Evolutionary conservation across 2,113 vertebrate genomes (phyloP).

Genomic region (Aspiorhynchus laticeps): DNA sequence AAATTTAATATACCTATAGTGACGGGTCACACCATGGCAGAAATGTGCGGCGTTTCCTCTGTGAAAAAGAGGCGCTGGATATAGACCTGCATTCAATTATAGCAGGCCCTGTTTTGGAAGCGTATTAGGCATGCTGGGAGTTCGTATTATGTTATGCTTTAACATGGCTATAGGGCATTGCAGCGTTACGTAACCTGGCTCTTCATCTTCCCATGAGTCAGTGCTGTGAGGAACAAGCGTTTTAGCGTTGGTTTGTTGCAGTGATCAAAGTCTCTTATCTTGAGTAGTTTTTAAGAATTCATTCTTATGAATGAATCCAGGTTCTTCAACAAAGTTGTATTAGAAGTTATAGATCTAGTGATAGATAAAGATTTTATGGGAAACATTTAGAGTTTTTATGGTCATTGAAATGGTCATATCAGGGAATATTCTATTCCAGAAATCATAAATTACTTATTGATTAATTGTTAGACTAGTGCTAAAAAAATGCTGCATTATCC

Average conservation of each 20-base stretch:
- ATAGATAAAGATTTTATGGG: neutral
- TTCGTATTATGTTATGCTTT: conserved; percentile 8
- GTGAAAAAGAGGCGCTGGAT: conserved; percentile 34
- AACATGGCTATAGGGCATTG: conserved; percentile 22
- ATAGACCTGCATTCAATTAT: conserved; percentile 46
- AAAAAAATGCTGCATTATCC: neutral
- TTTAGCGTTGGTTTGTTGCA: neutral
- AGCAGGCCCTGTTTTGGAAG: conserved; percentile 45
- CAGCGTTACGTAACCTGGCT: conserved; percentile 14
- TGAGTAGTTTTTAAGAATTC: neutral
- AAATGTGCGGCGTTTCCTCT: conserved; percentile 42
- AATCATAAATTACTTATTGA: neutral
- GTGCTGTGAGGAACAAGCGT: neutral
- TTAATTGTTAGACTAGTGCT: neutral
- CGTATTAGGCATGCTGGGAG: conserved; percentile 20
- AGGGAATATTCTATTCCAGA: neutral
- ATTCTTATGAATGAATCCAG: neutral
- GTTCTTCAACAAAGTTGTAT: neutral
- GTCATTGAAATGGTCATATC: neutral
- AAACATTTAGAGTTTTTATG: neutral
- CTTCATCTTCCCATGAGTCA: conserved; percentile 26
- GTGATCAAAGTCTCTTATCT: conserved; percentile 1
- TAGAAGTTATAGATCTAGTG: neutral
- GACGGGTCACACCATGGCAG: conserved; percentile 27
- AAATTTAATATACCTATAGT: conserved; percentile 35